Evolutionary conservation across 2,797 vertebrate genomes (phyloP).

Genomic region (Margarornis squamiger): DNA sequence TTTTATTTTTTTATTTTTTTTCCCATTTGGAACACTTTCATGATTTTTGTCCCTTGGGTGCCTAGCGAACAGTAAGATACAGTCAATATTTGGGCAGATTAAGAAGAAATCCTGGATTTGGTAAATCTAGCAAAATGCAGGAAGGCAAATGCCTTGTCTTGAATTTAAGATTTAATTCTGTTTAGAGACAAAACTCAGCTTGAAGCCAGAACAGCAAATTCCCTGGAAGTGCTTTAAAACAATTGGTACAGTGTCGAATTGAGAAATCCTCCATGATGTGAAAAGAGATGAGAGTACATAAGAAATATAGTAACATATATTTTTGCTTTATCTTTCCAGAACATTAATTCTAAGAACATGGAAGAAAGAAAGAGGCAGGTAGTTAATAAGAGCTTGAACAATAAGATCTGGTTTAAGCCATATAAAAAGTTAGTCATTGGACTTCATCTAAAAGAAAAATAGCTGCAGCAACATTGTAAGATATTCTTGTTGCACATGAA

Average conservation of each 20-base stretch:
- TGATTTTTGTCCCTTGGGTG: neutral
- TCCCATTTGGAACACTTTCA: rapidly evolving
- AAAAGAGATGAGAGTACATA: neutral
- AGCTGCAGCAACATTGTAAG: neutral
- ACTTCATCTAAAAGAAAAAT: neutral
- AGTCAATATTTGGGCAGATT: neutral
- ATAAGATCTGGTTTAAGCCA: neutral
- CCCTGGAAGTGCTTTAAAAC: neutral
- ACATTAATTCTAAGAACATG: neutral
- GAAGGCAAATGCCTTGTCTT: neutral
- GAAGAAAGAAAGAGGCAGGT: neutral
- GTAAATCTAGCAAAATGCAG: neutral
- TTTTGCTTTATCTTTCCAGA: neutral
- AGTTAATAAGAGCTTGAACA: neutral
- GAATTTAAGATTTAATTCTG: neutral
- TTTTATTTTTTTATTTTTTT: neutral
- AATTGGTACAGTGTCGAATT: neutral
- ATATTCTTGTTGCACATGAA: neutral
- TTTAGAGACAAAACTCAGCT: neutral
- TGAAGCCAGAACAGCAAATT: neutral
- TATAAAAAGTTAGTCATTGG: neutral
- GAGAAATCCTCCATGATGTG: neutral
- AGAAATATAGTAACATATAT: neutral
- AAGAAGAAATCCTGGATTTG: neutral
- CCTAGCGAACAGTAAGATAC: neutral